phyloP scores from a whole-genome alignment of 2,888 invertebrate species.

The Augiades crinisus region DNA sequence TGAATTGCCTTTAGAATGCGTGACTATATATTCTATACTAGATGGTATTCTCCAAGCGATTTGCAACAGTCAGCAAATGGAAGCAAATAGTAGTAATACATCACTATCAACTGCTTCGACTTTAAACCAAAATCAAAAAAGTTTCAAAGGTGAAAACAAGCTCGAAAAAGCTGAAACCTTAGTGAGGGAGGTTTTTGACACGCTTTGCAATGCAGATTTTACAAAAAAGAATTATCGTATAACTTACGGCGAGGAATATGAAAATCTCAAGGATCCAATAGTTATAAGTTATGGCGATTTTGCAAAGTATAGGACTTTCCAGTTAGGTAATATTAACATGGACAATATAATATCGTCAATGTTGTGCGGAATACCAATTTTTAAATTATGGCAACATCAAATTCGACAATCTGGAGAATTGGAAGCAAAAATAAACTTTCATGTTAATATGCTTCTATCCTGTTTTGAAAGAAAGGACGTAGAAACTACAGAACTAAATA shows the following conservation, averaged over 20 bases:
- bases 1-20: slow-evolving; percentile 59
- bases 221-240: slow-evolving; percentile 55
- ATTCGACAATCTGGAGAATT: slow-evolving; percentile 43
- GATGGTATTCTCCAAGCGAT: slow-evolving; percentile 57
- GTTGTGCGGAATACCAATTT: slow-evolving; percentile 57
- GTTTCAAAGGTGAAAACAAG: slow-evolving; percentile 41
- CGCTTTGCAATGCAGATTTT: slow-evolving; percentile 51
- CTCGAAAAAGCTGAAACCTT: slow-evolving; percentile 49
- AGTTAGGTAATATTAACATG: slow-evolving; percentile 61
- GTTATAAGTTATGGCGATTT: slow-evolving; percentile 62
- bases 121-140: slow-evolving; percentile 34
- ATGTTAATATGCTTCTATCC: slow-evolving; percentile 60
- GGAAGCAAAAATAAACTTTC: slow-evolving; percentile 65
- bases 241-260: slow-evolving; percentile 64
- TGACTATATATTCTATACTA: slow-evolving; percentile 58
- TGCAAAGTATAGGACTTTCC: slow-evolving; percentile 59
- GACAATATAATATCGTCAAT: slow-evolving; percentile 53
- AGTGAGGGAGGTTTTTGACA: slow-evolving; percentile 54
- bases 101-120: slow-evolving; percentile 43
- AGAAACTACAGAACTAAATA: slow-evolving; percentile 59
- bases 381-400: slow-evolving; percentile 55
- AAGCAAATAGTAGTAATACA: slow-evolving; percentile 41
- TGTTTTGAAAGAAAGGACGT: slow-evolving; percentile 65
- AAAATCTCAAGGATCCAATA: slow-evolving; percentile 56
- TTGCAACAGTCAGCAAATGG: slow-evolving; percentile 38